Evolutionary conservation across 1,140 invertebrate genomes (phyloP), one percentile per base, ranked within the genome.

Genomic region (Drosophila arizonae): DNA sequence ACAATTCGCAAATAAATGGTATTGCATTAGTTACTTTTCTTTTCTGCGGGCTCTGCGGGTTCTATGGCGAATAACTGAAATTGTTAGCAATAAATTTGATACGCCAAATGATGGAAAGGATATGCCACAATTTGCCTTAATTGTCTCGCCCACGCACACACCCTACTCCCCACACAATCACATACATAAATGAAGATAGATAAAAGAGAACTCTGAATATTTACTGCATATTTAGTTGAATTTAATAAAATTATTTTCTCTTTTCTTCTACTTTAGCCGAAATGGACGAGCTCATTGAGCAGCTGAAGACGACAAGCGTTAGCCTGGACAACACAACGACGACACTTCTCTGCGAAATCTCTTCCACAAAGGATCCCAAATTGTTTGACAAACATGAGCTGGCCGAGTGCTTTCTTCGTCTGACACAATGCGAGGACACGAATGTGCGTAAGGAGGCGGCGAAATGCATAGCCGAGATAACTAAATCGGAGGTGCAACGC

Each of bases 381-480:
- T 57, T 90, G n/a, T 91, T 91, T 30, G 90, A 91, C 51, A 91
- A 91, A 60, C 85, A 91, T 45, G 90, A 91, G 57, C 67, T 91
- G 54, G 88, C 90, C 28, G 90, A 91, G 9, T 87, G 81, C 30
- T 91, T 91, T 30, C 61, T 91, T 51, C 69, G 70, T 0, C 64
- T 91, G 6, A 84, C 85, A 52, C 73, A 90, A 57, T 90, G 76
- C 61, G 76, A 81, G 8, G 81, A 91, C 55, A 84, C 67, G 6
- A 90, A 78, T 55, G 82, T 91, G 21, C 73, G 88, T 46, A 91
- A 90, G 45, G 90, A 91, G 70, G 92, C 93, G 28, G 93, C 95
- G 13, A 94, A 95, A 91, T 93, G 94, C 13, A 94, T 96, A 60
- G 95, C 95, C 0, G 95, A 96, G 91, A 93, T 95, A 41, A 94